phyloP scores from a whole-genome alignment of 2,888 invertebrate species.

The Rhagophthalmus giganteus region DNA sequence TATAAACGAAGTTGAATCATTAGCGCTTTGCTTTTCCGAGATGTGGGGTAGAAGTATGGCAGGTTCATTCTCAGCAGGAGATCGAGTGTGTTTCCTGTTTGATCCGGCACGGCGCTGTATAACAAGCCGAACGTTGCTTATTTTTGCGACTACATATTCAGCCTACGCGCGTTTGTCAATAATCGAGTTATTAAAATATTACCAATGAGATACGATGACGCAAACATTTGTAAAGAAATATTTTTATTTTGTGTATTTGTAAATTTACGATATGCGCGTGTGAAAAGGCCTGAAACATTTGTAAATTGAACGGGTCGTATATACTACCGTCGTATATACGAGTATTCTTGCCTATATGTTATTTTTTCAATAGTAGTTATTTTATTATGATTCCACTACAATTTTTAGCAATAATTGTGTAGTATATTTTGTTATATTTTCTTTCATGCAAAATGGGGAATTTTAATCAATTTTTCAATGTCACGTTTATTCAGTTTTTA shows the following conservation, averaged over 20 bases:
- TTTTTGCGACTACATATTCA: conserved; percentile 32
- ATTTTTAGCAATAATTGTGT: too few species aligned
- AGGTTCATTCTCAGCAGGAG: conserved; percentile 30
- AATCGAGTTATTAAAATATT: conserved; percentile 38
- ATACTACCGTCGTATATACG: too few species aligned
- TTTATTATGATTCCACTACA: too few species aligned
- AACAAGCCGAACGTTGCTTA: conserved; percentile 27
- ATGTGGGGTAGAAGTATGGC: conserved; percentile 27
- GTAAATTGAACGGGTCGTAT: neutral
- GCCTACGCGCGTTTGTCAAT: conserved; percentile 37
- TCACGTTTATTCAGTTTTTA: too few species aligned
- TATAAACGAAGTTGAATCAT: conserved; percentile 13
- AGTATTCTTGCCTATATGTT: too few species aligned
- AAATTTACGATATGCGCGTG: conserved; percentile 19
- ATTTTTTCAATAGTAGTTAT: too few species aligned
- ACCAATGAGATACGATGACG: conserved; percentile 34
- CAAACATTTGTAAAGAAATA: conserved; percentile 30
- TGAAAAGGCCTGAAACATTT: conserved; percentile 8
- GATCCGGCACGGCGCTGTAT: conserved; percentile 26
- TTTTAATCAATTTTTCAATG: too few species aligned
- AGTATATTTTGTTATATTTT: too few species aligned
- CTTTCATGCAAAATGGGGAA: too few species aligned
- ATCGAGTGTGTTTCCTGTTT: conserved; percentile 28
- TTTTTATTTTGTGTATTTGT: conserved; percentile 9
- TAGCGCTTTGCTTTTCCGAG: conserved; percentile 22